phyloP scores from a whole-genome alignment of 2,113 vertebrate genomes.

The Nanger granti region DNA sequence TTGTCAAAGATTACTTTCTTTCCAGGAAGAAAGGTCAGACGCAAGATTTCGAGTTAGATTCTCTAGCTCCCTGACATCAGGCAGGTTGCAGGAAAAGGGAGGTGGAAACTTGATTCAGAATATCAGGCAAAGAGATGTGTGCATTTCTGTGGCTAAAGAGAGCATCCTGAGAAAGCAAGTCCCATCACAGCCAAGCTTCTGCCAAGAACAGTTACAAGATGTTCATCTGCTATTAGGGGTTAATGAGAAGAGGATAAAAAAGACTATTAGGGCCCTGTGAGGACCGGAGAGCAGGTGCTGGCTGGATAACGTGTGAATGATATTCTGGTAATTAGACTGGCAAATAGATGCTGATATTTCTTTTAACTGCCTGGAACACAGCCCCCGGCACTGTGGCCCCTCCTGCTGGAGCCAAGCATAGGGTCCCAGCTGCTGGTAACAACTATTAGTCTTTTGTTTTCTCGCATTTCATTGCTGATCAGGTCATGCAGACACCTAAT shows the following conservation, averaged over 20 bases:
- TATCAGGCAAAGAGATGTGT: neutral
- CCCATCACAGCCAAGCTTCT: neutral
- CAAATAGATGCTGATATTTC: slow-evolving; percentile 68
- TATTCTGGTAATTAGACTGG: slow-evolving; percentile 73
- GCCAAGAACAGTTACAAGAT: slow-evolving; percentile 40
- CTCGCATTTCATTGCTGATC: slow-evolving; percentile 64
- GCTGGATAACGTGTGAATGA: slow-evolving; percentile 39
- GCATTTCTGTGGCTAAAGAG: neutral
- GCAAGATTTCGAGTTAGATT: neutral
- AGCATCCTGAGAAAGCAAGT: neutral
- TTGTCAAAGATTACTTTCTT: neutral
- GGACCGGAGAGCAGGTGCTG: slow-evolving; percentile 43
- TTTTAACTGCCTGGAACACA: slow-evolving; percentile 74
- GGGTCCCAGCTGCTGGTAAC: slow-evolving; percentile 57
- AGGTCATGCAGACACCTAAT: slow-evolving; percentile 59
- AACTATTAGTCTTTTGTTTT: slow-evolving; percentile 64
- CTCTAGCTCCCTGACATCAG: neutral
- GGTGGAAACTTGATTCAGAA: neutral
- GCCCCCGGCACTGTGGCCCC: slow-evolving; percentile 15
- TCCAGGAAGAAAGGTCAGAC: neutral
- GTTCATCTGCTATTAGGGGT: slow-evolving; percentile 21
- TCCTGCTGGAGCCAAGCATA: neutral
- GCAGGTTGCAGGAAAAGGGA: neutral
- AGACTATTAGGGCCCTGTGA: neutral
- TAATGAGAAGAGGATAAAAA: slow-evolving; percentile 52